These are phyloP conservation scores for Rhagium mordax DNA, from an alignment of 2,888 invertebrate genomes.

Conservation along the genomic window DNA sequence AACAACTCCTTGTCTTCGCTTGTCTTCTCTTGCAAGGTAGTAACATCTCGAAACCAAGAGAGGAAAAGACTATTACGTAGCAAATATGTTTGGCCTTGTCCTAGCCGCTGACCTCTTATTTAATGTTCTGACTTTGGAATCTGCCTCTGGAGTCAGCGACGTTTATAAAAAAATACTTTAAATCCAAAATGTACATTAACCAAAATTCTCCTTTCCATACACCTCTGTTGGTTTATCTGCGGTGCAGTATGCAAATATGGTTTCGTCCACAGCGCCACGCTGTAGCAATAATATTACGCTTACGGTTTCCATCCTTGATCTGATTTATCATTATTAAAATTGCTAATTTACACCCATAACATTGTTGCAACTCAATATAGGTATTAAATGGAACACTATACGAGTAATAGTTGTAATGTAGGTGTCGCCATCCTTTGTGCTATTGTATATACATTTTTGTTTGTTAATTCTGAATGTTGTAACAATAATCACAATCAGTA, in stretches of 20 bases:
- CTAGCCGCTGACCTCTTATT: too few relatives aligned
- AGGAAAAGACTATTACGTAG: too few relatives aligned
- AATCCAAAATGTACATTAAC: too few relatives aligned
- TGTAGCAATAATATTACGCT: constrained; percentile 16
- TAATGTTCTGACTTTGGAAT: too few relatives aligned
- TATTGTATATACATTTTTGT: constrained; percentile 39
- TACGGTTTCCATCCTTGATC: constrained; percentile 45
- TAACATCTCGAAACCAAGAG: too few relatives aligned
- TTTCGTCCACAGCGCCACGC: not conserved
- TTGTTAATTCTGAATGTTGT: constrained; percentile 39
- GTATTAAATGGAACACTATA: constrained; percentile 18
- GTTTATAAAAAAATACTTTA: too few relatives aligned
- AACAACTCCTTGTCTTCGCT: too few relatives aligned
- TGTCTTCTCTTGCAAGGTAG: too few relatives aligned
- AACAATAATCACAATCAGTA: constrained; percentile 22
- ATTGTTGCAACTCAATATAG: constrained; percentile 22
- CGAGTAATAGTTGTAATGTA: constrained; percentile 8
- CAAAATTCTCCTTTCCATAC: too few relatives aligned
- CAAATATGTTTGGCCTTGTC: too few relatives aligned
- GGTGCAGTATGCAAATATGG: not conserved
- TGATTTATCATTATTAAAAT: constrained; percentile 34
- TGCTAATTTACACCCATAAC: constrained; percentile 32
- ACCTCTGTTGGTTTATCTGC: not conserved
- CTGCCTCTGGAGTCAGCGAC: too few relatives aligned
- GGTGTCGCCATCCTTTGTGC: constrained; percentile 44